Percentiles rank a stretch among this genome's conserved stretches.
phyloP scores from a whole-genome alignment of 1,140 invertebrate species.

The Lysiphlebus fabarum region DNA sequence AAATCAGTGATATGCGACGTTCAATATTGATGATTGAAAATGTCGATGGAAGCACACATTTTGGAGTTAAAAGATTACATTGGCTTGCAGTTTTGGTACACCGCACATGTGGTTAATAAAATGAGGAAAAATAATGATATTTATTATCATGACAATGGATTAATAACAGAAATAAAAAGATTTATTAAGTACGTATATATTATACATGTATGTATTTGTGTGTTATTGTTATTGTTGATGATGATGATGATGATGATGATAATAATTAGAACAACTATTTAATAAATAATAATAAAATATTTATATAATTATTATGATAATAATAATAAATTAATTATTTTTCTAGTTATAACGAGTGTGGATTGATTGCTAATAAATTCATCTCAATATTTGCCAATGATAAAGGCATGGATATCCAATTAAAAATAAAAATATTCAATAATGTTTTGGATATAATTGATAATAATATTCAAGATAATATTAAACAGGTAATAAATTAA shows the following conservation, averaged over 20 bases:
- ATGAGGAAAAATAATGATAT: slow-evolving; percentile 21
- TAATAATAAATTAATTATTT: slow-evolving; percentile 9
- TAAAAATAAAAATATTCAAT: slow-evolving; percentile 25
- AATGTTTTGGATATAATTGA: slow-evolving; percentile 26
- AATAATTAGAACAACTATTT: no score
- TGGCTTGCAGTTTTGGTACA: slow-evolving; percentile 35
- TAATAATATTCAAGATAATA: slow-evolving; percentile 19
- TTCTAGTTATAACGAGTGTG: not conserved
- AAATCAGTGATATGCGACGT: slow-evolving; percentile 6
- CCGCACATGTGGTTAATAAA: slow-evolving; percentile 23
- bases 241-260: no score
- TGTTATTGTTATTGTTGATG: no score
- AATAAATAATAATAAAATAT: not conserved
- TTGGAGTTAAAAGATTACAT: slow-evolving; percentile 29
- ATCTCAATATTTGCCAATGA: slow-evolving; percentile 14
- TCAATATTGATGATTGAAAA: slow-evolving; percentile 12
- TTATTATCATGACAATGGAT: slow-evolving; percentile 6
- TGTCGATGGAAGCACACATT: slow-evolving; percentile 23
- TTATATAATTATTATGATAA: slow-evolving; percentile 1
- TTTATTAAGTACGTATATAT: slow-evolving; percentile 22
- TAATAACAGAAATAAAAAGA: slow-evolving; percentile 18
- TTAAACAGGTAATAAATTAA: slow-evolving; percentile 24
- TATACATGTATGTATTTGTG: not conserved
- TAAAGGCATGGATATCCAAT: slow-evolving; percentile 16
- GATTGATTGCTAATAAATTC: slow-evolving; percentile 27